Evolutionary conservation across 2,113 vertebrate genomes (phyloP), one percentile per base, ranked within the genome.

Genomic region (Archocentrus centrarchus): DNA sequence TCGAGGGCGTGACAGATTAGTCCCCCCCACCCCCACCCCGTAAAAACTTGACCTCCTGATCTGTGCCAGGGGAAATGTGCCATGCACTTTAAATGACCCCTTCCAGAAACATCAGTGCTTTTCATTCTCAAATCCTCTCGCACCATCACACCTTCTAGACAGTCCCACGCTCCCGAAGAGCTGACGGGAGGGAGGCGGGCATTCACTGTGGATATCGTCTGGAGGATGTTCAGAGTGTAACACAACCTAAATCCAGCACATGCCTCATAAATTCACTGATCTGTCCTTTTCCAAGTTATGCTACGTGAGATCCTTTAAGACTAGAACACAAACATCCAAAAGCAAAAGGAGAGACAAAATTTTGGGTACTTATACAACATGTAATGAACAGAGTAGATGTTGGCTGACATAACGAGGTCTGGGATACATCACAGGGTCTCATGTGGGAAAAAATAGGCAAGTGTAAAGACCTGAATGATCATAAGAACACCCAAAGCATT

Each of bases 61-160:
- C 90, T 60, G 24, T 14, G 24, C 75, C 75, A 10, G 58, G 18
- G 63, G 50, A 88, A 87, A 87, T 85, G 50, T 88, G 82, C 55
- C 76, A 47, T 82, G 86, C 61, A 93, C 93, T 93, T 84, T 86
- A 35, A 50, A 70, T 90, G 93, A 94, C 81, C 91, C 58, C 18
- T 11, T 57, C 32, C n/a, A 7, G 59, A 59, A 81, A 59, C 24
- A 39, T 55, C 58, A 9, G 22, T n/a, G 61, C 73, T 78, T 57
- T 79, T 61, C 41, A 62, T 58, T 47, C 57, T 73, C 37, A 32
- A 58, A 47, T 73, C 32, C 24, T 50, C 22, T 10, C 5, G 27
- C 82, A 24, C 9, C 7, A 27, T 81, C 80, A 62, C 70, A 70
- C 81, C 89, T 88, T 59, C 0, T 0, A 10, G 2, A 82, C 35